Base-by-base conservation (phyloP, 1,140 invertebrate genomes). In the Odontomachus brunneus region DNA sequence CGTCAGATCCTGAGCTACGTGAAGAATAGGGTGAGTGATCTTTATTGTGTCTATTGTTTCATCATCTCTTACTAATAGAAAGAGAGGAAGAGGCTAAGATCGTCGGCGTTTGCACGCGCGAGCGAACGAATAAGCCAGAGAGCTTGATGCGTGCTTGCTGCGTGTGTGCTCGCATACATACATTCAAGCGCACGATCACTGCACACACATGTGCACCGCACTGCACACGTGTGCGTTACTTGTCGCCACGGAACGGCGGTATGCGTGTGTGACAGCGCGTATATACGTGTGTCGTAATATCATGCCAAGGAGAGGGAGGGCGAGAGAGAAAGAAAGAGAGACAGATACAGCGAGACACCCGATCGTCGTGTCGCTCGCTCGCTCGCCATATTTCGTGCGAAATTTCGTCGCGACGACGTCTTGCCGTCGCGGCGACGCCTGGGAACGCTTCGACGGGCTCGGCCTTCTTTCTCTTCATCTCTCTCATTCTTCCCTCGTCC, bases 1-100 rank as follows among this genome's bases (percentile, higher is more conserved):
- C 97, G 97, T 95, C 97, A 97, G 92, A 97, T 99, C 94, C 97
- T 98, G 93, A 97, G 98, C 93, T 98, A 96, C 95, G 94, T 97
- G 91, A 96, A 95, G 93, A 97, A 97, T 95, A 96, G 96, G 96
- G 97, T 97, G 95, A 97, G 96, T 96, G 33, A 44, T 71, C 29
- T 1, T 59, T n/a, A 0, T 17, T 14, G 1, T n/a, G 14, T 26
- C 26, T 29, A 17, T 44, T 63, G 0, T 14, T 2, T 5, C 7
- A 53, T 44, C n/a, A n/a, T 9, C 1, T 44, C 44, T 44, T 7
- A 44, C 4, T 7, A 44, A 11, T 44, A 44, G 38, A 44, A 7
- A 11, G 38, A 44, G 9, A 44, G 38, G 53, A 65, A 78, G 15
- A 84, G 74, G 81, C 86, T 87, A 87, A 73, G 65, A 80, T 80